A percentile compares a stretch with the other conserved stretches of the same genome.
phyloP scores from a whole-genome alignment of 1,140 invertebrate species.

The Drosophila nasuta region DNA sequence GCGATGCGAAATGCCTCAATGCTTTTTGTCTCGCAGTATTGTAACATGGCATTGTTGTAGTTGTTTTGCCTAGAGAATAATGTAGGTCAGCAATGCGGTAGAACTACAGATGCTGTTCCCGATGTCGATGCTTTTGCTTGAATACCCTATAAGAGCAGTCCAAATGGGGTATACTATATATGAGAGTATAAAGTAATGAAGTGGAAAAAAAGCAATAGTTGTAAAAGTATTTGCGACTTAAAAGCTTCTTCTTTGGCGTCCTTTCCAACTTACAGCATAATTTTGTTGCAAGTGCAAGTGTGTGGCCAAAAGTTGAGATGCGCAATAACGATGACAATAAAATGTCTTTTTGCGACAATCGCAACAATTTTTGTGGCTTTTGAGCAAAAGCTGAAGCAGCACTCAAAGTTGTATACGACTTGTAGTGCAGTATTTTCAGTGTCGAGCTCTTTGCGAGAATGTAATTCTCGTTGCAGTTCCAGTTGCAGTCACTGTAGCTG shows the following conservation, averaged over 20 bases:
- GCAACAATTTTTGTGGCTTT: constrained; percentile 9
- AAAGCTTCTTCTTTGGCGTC: not conserved
- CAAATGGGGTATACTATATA: constrained; percentile 5
- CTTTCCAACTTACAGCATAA: not conserved
- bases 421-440: constrained; percentile 10
- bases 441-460: constrained; percentile 1
- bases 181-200: not conserved
- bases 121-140: constrained; percentile 35
- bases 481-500: constrained; percentile 11
- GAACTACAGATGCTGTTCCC: constrained; percentile 38
- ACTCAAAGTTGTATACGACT: constrained; percentile 15
- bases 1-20: constrained; percentile 65
- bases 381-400: not conserved
- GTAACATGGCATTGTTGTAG: constrained; percentile 11
- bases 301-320: not conserved
- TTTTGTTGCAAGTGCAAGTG: not conserved
- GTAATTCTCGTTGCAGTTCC: constrained; percentile 33
- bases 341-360: constrained; percentile 3
- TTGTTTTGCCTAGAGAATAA: constrained; percentile 13
- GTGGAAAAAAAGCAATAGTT: too few species aligned
- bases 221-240: too few species aligned
- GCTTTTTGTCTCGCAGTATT: constrained; percentile 49
- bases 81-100: constrained; percentile 70
- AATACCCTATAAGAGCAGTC: constrained; percentile 14
- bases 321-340: constrained; percentile 2